phyloP scores from a whole-genome alignment of 2,113 vertebrate genomes.

The Otis tarda region DNA sequence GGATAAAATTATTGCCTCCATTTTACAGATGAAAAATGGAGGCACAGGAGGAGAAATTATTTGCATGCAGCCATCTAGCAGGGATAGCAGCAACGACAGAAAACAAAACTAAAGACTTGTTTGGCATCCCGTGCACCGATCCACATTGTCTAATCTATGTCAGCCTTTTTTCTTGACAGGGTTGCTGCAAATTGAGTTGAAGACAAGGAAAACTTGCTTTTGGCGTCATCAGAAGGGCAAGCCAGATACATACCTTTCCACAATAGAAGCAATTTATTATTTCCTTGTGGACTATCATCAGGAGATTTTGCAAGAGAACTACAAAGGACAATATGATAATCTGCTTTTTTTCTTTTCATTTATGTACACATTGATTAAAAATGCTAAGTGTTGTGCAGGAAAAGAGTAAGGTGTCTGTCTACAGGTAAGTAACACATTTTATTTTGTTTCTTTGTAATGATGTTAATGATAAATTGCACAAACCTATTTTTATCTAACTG shows the following conservation, averaged over 20 bases:
- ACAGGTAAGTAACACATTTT: not conserved
- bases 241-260: conserved; percentile 93
- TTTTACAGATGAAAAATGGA: not conserved
- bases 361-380: conserved; percentile 89
- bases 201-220: conserved; percentile 92
- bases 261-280: conserved; percentile 97
- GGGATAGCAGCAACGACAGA: not conserved
- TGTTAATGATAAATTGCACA: not conserved
- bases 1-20: not conserved
- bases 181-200: conserved; percentile 91
- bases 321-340: conserved; percentile 93
- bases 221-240: conserved; percentile 96
- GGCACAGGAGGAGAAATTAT: not conserved
- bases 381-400: conserved; percentile 81
- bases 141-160: not conserved
- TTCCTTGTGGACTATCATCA: conserved; percentile 92
- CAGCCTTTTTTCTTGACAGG: conserved; percentile 70
- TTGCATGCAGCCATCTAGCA: not conserved
- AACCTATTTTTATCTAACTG: not conserved
- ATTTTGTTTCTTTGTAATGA: not conserved
- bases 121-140: not conserved
- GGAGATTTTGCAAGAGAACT: conserved; percentile 81
- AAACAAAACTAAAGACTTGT: not conserved
- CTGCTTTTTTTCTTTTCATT: conserved; percentile 96
- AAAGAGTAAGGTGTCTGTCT: conserved; percentile 70